Conservation (phyloP, 1,140 invertebrate species). For the Calycopis cecrops region DNA sequence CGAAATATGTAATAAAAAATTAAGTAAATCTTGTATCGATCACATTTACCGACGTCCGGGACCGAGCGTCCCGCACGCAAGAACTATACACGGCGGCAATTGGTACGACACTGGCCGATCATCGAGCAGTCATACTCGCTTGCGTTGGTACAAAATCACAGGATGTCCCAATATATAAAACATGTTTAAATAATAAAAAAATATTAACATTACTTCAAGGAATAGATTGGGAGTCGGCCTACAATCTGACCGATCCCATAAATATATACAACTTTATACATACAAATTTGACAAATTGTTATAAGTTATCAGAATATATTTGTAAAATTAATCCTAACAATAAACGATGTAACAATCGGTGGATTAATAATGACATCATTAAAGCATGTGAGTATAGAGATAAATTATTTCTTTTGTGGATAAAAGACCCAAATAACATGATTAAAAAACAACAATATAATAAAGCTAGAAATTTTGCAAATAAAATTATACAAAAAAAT, state of each 20-base stretch:
- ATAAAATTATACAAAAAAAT: slow-evolving; percentile 16
- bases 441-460: slow-evolving; percentile 7
- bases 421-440: no score
- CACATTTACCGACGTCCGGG: slow-evolving; percentile 18
- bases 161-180: slow-evolving; percentile 18
- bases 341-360: slow-evolving; percentile 8
- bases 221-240: slow-evolving; percentile 15
- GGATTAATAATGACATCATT: no score
- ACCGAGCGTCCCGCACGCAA: slow-evolving; percentile 19
- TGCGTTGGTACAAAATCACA: slow-evolving; percentile 3
- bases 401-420: no score
- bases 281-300: slow-evolving; percentile 15
- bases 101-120: slow-evolving; percentile 20
- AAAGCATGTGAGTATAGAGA: no score
- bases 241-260: no score
- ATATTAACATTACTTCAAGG: slow-evolving; percentile 11
- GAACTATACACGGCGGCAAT: slow-evolving; percentile 17
- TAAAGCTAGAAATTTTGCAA: slow-evolving; percentile 15
- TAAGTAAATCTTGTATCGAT: slow-evolving; percentile 21
- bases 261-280: slow-evolving; percentile 15
- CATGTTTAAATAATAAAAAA: slow-evolving; percentile 8
- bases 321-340: slow-evolving; percentile 10
- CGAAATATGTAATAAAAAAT: no score
- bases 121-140: slow-evolving; percentile 9
- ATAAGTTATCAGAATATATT: slow-evolving; percentile 3